Evolutionary conservation across 2,888 invertebrate genomes (phyloP), one percentile per base, ranked within the genome.

Genomic region (Elegia similella): DNA sequence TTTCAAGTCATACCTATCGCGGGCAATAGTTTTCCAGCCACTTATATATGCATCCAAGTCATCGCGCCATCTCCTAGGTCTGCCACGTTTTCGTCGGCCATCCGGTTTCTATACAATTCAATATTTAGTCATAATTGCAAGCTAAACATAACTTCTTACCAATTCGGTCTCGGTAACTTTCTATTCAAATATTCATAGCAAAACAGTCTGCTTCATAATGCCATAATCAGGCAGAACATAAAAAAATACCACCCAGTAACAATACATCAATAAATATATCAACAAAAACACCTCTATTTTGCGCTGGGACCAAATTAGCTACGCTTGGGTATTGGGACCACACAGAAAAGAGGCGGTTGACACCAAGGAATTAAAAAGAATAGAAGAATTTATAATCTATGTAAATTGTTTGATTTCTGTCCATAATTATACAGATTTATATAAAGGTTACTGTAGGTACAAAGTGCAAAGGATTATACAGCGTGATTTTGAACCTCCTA

Each of bases 311-410:
- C 56, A 63, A 68, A 81, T 80, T 79, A 72, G 70, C 48, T 53
- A 73, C 72, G 70, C 62, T 59, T 59, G 56, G n/a, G n/a, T n/a
- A n/a, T n/a, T n/a, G n/a, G 58, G 78, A 73, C 78, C 78, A 73
- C 77, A 80, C 81, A 74, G 64, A 57, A 50, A 50, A 48, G 32
- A 12, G 8, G 2, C 34, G 13, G 10, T 15, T 34, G 34, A 34
- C 34, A 17, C 12, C 12, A 16, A 46, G 23, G 34, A 50, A 50
- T 13, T 34, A 12, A 13, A 16, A 15, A 10, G 50, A 50, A 50
- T 34, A 34, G 34, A 17, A 32, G 32, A 48, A 48, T 32, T 32
- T 6, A 10, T 48, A 13, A 15, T 10, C 0, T 12, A 6, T 46
- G 23, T 23, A 23, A 10, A 23, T 46, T 46, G 7, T 23, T 23